Conservation (phyloP, 2,797 vertebrate species). For the Siniperca scherzeri region DNA sequence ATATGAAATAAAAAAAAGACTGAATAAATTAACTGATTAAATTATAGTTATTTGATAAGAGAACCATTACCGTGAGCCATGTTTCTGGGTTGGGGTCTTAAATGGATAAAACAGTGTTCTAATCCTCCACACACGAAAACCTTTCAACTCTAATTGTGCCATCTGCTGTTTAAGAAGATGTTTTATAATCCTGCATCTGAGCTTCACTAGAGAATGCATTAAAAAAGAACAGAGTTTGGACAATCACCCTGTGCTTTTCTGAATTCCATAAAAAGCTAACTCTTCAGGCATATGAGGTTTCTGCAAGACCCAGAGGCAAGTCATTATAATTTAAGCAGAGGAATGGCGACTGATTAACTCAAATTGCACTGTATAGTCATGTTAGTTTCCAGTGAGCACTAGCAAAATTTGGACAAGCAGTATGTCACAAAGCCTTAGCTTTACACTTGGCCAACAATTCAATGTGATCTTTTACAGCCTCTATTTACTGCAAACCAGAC, state of each 20-base stretch:
- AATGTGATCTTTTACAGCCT: conserved; percentile 49
- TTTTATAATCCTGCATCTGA: conserved; percentile 48
- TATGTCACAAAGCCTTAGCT: conserved; percentile 38
- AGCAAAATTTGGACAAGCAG: conserved; percentile 31
- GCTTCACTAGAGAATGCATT: conserved; percentile 38
- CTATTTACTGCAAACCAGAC: conserved; percentile 54
- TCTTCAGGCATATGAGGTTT: conserved; percentile 38
- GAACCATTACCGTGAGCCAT: conserved; percentile 12
- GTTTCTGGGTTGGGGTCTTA: conserved; percentile 23
- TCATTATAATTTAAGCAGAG: conserved; percentile 45
- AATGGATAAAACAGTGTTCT: conserved; percentile 36
- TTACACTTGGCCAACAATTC: conserved; percentile 46
- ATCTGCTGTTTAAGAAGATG: conserved; percentile 60
- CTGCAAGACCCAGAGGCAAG: conserved; percentile 38
- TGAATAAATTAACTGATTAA: not conserved
- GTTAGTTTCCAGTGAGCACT: conserved; percentile 22
- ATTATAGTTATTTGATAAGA: conserved; percentile 27
- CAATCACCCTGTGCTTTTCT: conserved; percentile 26
- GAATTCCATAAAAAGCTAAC: conserved; percentile 26
- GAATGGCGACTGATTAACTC: conserved; percentile 43
- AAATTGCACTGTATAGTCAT: conserved; percentile 10
- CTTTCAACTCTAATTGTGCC: conserved; percentile 63
- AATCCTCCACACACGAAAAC: conserved; percentile 41
- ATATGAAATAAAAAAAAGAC: not conserved
- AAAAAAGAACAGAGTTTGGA: conserved; percentile 18